These are phyloP conservation scores for Pantherophis guttatus DNA, from an alignment of 2,113 vertebrate species.

Conservation along the genomic window DNA sequence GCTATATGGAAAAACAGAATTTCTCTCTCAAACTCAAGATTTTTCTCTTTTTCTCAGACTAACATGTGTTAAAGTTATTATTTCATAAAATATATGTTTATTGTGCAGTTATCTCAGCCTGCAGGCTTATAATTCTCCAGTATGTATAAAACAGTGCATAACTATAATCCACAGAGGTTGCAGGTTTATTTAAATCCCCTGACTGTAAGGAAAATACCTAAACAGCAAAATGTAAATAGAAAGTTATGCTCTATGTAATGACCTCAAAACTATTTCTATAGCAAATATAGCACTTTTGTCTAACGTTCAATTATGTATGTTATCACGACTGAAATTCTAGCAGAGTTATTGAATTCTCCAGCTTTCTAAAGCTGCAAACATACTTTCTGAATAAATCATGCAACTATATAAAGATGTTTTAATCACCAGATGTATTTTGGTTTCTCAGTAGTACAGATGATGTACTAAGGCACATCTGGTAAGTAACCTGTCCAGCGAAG, in stretches of 20 bases:
- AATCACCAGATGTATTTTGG: constrained; percentile 64
- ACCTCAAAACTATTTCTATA: background rate
- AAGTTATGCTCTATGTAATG: constrained; percentile 43
- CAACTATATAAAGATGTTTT: constrained; percentile 62
- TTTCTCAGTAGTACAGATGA: constrained; percentile 60
- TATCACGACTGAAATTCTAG: constrained; percentile 47
- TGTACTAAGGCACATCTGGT: constrained; percentile 66
- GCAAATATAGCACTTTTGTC: constrained; percentile 42
- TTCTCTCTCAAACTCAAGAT: background rate
- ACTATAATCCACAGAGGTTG: constrained; percentile 54
- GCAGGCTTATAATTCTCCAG: constrained; percentile 61
- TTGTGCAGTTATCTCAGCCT: constrained; percentile 64
- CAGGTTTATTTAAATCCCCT: constrained; percentile 60
- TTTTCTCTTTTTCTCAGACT: background rate
- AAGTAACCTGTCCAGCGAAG: constrained; percentile 65
- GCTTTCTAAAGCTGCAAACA: constrained; percentile 46
- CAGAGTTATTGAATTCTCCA: constrained; percentile 45
- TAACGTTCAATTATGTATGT: constrained; percentile 48
- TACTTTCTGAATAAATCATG: constrained; percentile 62
- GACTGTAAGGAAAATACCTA: constrained; percentile 52
- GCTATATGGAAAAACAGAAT: constrained; percentile 38
- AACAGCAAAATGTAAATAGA: constrained; percentile 48
- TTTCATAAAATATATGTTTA: constrained; percentile 66
- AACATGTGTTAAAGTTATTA: constrained; percentile 67
- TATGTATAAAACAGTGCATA: constrained; percentile 62